These are phyloP conservation scores for Eumaeus atala DNA, from an alignment of 1,140 invertebrate genomes.

Conservation along the genomic window DNA sequence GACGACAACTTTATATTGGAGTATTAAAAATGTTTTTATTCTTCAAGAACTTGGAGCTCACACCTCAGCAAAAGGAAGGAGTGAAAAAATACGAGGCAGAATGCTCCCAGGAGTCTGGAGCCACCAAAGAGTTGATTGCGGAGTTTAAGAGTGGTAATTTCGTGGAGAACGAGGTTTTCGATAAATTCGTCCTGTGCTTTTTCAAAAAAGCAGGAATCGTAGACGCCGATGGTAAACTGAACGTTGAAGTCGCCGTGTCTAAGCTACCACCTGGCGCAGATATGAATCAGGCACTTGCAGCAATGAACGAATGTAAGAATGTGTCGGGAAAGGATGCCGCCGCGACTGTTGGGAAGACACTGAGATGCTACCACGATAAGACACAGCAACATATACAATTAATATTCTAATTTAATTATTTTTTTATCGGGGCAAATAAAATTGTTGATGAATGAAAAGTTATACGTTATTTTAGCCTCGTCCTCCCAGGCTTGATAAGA, in stretches of 20 bases:
- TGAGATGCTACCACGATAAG: conserved; percentile 69
- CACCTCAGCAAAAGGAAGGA: conserved; percentile 51
- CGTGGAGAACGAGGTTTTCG: conserved; percentile 52
- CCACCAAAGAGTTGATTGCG: conserved; percentile 41
- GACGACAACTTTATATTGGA: too few relatives aligned
- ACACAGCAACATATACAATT: conserved; percentile 34
- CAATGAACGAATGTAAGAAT: conserved; percentile 59
- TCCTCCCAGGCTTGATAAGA: too few relatives aligned
- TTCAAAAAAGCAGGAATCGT: conserved; percentile 59
- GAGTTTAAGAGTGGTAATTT: conserved; percentile 57
- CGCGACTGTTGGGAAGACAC: conserved; percentile 65
- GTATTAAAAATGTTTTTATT: too few relatives aligned
- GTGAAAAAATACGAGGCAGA: conserved; percentile 36
- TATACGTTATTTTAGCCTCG: too few relatives aligned
- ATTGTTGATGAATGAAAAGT: too few relatives aligned
- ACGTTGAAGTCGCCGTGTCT: conserved; percentile 46
- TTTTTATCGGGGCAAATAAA: too few relatives aligned
- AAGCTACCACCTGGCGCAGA: conserved; percentile 58
- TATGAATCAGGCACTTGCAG: conserved; percentile 39
- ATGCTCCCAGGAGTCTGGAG: conserved; percentile 55
- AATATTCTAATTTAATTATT: not conserved
- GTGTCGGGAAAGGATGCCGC: conserved; percentile 55
- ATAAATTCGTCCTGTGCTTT: conserved; percentile 61
- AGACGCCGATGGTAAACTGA: conserved; percentile 48
- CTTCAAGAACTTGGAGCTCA: conserved; percentile 43